Conservation (phyloP, 2,797 vertebrate genomes). For the Sitta carolinensis region DNA sequence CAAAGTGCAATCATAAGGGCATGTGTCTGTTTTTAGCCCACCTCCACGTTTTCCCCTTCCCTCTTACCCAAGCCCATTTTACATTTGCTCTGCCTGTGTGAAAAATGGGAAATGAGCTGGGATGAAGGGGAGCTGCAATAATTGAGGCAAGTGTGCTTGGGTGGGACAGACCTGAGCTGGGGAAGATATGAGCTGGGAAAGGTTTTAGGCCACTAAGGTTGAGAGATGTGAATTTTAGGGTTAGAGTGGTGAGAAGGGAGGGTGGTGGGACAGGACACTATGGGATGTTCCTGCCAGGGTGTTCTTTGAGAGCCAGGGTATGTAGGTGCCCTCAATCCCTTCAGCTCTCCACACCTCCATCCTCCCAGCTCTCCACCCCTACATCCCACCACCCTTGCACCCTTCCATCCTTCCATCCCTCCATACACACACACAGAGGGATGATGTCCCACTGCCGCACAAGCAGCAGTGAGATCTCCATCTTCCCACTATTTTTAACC, state of each 20-base stretch:
- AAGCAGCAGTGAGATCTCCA: not conserved
- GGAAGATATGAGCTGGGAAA: not conserved
- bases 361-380: not conserved
- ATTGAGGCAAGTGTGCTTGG: not conserved
- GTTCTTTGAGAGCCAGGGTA: not conserved
- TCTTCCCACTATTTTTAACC: not conserved
- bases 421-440: not conserved
- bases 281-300: not conserved
- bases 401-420: not conserved
- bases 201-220: not conserved
- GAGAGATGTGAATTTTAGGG: not conserved
- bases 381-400: not conserved
- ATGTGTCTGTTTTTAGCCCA: not conserved
- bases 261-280: not conserved
- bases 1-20: not conserved
- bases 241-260: not conserved
- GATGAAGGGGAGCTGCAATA: not conserved
- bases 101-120: not conserved
- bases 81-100: not conserved
- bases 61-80: not conserved
- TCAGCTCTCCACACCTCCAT: rapidly evolving
- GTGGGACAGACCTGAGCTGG: not conserved
- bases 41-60: not conserved
- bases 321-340: not conserved
- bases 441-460: not conserved